Base-by-base conservation (phyloP, 2,113 vertebrate species). In the Podarcis raffonei region DNA sequence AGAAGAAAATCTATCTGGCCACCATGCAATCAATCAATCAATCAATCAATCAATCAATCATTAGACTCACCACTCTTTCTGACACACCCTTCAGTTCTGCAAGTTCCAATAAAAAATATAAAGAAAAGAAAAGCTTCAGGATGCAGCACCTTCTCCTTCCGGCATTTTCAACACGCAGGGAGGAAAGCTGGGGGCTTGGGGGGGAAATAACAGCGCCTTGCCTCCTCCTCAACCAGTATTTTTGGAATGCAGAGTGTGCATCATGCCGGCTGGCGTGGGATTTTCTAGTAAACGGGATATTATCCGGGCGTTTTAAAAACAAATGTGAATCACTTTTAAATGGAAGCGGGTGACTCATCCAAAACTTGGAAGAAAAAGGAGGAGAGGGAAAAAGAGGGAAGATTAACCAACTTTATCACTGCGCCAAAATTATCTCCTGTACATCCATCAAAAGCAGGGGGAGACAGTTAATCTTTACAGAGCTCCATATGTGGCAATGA, bases 251-350 rank as follows among this genome's bases (percentile, higher is more conserved):
- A 65, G 82, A 80, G 81, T 20, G 75, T 57, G 76, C 82, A 80
- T 80, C 66, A 66, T 66, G 86, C 89, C 59, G 18, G 76, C 89
- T 68, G 89, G 82, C 77, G 82, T 84, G 86, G 82, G 89, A 81
- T 88, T 90, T 84, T 88, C 89, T 90, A 88, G 86, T 88, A 88
- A 90, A 81, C 82, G 80, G 89, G 75, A 84, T 84, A 90, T 90
- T 90, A 90, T 87, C 86, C 81, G 25, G 86, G 81, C 69, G 76
- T 83, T 90, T 80, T 89, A 57, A 74, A 87, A 80, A 76, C 82
- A 84, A 85, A 81, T 74, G 86, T 87, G 89, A 90, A 85, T 90
- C 76, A 81, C 76, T 88, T 85, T 88, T 88, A 84, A 74, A 88
- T 88, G 71, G 89, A 85, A 37, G 82, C 77, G 81, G 89, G 89